Base-by-base conservation (phyloP, 2,888 invertebrate species). In the Meiosimyza decipiens region DNA sequence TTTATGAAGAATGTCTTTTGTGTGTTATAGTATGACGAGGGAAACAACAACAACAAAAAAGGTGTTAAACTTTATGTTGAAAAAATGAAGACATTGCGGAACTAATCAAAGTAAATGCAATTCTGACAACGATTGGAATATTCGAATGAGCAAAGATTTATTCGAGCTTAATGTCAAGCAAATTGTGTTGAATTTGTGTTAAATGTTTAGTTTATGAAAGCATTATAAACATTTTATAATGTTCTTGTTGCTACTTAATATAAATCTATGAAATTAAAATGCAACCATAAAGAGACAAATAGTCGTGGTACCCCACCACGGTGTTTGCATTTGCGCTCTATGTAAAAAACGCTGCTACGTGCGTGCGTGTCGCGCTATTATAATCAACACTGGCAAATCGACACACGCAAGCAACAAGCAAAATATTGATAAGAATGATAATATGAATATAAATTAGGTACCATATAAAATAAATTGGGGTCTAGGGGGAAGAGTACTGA, bases 121-220 rank as follows among this genome's bases (percentile, higher is more conserved):
- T 40, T 9, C 40, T 9, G 6, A 40, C 3, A 40, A 9, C 9
- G 40, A 40, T 40, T 9, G 6, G 40, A 40, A 40, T 40, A 40
- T 40, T 40, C 9, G 40, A 9, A 40, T 9, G 0, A 9, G 40
- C 9, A 40, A 40, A 40, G 40, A 9, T 40, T 40, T 40, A 9
- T 6, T 1, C 0, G 9, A 40, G 9, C 9, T 40, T 40, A 5
- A 40, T 9, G 6, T 40, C 1, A 28, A 47, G n/a, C 16, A 62
- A 62, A 33, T 62, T 33, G 60, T 15, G n/a, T 62, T 62, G 60
- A 62, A 62, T n/a, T 33, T 62, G 47, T 33, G n/a, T 62, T 62
- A 62, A 62, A 62, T 9, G 40, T 16, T 57, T 9, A 6, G 13
- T n/a, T 33, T 60, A 60, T 40, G 33, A 11, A 57, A 60, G 40